These are phyloP conservation scores for Kradibia gibbosae DNA, from an alignment of 1,140 invertebrate species.

Conservation along the genomic window DNA sequence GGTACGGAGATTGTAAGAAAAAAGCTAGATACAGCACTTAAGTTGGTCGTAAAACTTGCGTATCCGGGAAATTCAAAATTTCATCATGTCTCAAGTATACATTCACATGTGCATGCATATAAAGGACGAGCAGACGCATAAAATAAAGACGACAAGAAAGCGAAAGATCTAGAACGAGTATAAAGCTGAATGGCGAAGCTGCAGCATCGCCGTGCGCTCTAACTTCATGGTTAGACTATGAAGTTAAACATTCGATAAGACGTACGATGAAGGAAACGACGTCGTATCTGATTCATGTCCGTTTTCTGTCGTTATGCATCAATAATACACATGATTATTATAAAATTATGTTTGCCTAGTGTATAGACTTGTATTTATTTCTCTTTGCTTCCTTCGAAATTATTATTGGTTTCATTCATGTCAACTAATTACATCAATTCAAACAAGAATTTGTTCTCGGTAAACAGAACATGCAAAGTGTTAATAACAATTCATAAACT, in stretches of 20 bases:
- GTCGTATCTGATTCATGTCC: not conserved
- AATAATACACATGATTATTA: not conserved
- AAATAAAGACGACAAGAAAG: conserved; percentile 24
- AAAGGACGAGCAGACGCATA: conserved; percentile 20
- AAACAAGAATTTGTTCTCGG: no score
- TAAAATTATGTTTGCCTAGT: no score
- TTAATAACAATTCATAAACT: no score
- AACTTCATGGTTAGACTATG: not conserved
- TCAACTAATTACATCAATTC: no score
- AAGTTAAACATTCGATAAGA: not conserved
- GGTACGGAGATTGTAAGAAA: not conserved
- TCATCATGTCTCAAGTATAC: conserved; percentile 17
- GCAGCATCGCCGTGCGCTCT: not conserved
- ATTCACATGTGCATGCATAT: not conserved
- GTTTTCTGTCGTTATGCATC: not conserved
- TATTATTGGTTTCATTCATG: no score
- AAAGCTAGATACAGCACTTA: not conserved
- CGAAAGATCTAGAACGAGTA: conserved; percentile 15
- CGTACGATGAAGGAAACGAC: not conserved
- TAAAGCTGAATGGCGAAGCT: conserved; percentile 1
- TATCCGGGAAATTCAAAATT: conserved; percentile 33
- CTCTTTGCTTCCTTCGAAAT: no score
- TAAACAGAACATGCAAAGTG: no score
- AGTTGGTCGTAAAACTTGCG: conserved; percentile 1
- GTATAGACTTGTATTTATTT: no score